phyloP scores from a whole-genome alignment of 2,888 invertebrate species.

The Notodonta dromedarius region DNA sequence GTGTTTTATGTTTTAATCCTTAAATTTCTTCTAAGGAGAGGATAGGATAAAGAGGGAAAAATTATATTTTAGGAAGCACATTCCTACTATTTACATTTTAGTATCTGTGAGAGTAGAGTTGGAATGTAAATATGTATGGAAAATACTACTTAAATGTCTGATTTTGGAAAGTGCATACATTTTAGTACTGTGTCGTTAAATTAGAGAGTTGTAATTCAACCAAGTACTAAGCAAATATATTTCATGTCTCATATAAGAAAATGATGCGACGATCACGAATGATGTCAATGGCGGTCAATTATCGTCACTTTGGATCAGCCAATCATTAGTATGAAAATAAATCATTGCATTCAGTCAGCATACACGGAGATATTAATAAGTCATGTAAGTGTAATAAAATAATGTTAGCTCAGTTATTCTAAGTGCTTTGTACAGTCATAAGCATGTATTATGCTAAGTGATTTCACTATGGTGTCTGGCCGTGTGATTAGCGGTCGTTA shows the following conservation, averaged over 20 bases:
- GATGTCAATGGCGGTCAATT: background rate
- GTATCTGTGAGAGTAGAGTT: too few species aligned
- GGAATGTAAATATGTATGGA: too few species aligned
- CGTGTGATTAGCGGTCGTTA: background rate
- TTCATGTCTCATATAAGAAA: background rate
- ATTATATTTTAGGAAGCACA: too few species aligned
- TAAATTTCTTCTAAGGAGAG: too few species aligned
- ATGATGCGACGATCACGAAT: background rate
- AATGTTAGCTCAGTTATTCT: background rate
- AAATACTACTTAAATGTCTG: too few species aligned
- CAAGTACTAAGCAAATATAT: background rate
- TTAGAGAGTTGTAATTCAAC: background rate
- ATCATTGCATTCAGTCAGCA: background rate
- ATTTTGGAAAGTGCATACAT: background rate
- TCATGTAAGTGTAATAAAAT: background rate
- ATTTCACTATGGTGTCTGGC: background rate
- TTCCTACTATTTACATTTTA: too few species aligned
- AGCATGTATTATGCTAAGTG: slow-evolving; percentile 1
- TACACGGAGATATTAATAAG: background rate
- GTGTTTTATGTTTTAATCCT: too few species aligned
- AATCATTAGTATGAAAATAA: background rate
- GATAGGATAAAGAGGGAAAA: too few species aligned
- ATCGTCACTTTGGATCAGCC: background rate
- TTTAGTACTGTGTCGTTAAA: background rate
- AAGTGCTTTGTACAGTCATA: background rate